Base-by-base conservation (phyloP, 2,797 vertebrate genomes). In the Pangasius sanitwongsei region DNA sequence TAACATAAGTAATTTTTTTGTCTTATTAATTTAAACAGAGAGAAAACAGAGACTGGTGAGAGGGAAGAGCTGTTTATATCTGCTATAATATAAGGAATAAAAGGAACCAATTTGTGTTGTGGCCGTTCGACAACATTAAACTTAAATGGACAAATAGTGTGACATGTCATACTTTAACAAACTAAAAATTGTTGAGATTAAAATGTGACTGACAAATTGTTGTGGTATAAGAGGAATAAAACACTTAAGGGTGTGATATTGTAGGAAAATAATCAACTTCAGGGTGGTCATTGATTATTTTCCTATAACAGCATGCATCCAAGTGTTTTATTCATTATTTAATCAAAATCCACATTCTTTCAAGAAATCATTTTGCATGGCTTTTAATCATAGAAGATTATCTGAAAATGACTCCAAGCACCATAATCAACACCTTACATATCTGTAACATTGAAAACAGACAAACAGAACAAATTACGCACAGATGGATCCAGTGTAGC, bases 401-500 rank as follows among this genome's bases (percentile, higher is more conserved):
- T 48, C 61, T 44, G 44, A 84, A 31, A 69, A 50, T 53, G 16
- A 69, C 57, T 83, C 59, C 63, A 28, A 53, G 37, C 13, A 11
- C 59, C 82, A 23, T 55, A 50, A 50, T 48, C 37, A 63, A 23
- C 83, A 69, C 25, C 48, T 69, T 67, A 20, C 44, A 53, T 50
- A 16, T 34, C 44, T 70, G 63, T 31, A 25, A 37, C 16, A 11
- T 85, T 70, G 37, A 13, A 31, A 48, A 28, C 1, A 44, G 34
- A 69, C 16, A 69, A n/a, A 69, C 15, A 65, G 1, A 48, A 63
- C 25, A 50, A 34, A 69, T 69, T 70, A 9, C 53, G 28, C n/a
- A 70, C 83, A 85, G 83, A 85, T 85, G 65, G 65, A 70, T 34
- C 18, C 65, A 53, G 16, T 70, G 8, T 34, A 85, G 44, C 65